Evolutionary conservation across 2,113 vertebrate species (phyloP), one percentile per base, ranked within the genome.

Genomic region (Myotis davidii): DNA sequence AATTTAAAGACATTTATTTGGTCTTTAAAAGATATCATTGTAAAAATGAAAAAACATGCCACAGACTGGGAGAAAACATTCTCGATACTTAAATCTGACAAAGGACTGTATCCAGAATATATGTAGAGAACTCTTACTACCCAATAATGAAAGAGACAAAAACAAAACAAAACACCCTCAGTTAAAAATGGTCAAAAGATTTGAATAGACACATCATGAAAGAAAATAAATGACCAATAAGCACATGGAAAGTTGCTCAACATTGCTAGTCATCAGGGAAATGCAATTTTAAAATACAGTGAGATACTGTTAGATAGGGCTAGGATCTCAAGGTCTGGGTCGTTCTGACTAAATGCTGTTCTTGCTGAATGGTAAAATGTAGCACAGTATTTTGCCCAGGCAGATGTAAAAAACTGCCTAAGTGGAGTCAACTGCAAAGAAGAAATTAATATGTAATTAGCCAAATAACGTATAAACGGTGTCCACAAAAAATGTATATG

Each of bases 41-140:
- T 5, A 79, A 79, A 87, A 95, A 88, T 65, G 84, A 88, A 92
- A 86, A 69, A 23, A 6, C 21, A 94, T 87, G n/a, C 85, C 59
- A 78, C n/a, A 65, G 67, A 34, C 48, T 59, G 10, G 50, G 21
- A 95, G 37, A 78, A 90, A 67, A 85, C 42, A 85, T 61, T 67
- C 77, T 88, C 27, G 64, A 39, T 73, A 82, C n/a, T 11, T n/a
- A 39, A 42, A 29, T 85, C 81, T 93, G 37, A 82, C 67, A 50
- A 73, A 90, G 37, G 25, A 39, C 45, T 73, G 6, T 77, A 65
- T 42, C 42, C 12, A 94, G 54, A 88, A 73, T 85, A 52, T 81
- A 29, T 52, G 42, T 59, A 94, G 83, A 83, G 52, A 82, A 61
- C 42, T 73, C 45, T 65, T 85, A 59, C 34, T 48, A 56, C 72